Evolutionary conservation across 2,888 invertebrate genomes (phyloP).

Genomic region (Lasioglossum calceatum): DNA sequence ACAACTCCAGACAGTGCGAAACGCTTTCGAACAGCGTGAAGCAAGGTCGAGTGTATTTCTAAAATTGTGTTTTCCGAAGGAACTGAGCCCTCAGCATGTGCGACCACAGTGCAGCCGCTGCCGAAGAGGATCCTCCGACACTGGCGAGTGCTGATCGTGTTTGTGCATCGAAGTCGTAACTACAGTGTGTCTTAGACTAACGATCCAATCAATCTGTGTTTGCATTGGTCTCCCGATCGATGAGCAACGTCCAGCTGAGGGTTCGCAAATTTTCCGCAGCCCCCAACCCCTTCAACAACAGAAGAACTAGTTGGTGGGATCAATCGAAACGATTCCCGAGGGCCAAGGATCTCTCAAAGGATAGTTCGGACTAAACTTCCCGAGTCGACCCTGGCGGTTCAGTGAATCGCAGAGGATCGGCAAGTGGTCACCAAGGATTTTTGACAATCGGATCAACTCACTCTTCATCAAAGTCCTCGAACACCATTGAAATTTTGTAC

Average conservation of each 20-base stretch:
- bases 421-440: neutral
- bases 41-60: neutral
- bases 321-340: neutral
- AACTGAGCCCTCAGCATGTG: neutral
- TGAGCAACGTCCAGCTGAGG: neutral
- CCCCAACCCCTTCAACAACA: neutral
- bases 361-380: neutral
- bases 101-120: neutral
- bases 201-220: conserved; percentile 1
- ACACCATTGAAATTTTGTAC: conserved; percentile 40
- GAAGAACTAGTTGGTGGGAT: neutral
- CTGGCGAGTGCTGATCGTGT: neutral
- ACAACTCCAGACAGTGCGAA: neutral
- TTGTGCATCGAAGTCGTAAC: neutral
- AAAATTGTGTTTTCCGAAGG: neutral
- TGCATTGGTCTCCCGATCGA: neutral
- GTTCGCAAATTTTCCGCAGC: neutral
- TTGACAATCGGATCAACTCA: neutral
- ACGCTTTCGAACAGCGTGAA: neutral
- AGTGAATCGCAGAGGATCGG: neutral
- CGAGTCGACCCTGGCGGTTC: neutral
- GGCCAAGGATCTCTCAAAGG: neutral
- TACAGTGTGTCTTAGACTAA: conserved; percentile 1
- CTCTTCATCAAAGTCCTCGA: neutral
- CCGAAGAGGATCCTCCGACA: neutral